phyloP scores from a whole-genome alignment of 1,140 invertebrate species.

The Drosophila orosa region DNA sequence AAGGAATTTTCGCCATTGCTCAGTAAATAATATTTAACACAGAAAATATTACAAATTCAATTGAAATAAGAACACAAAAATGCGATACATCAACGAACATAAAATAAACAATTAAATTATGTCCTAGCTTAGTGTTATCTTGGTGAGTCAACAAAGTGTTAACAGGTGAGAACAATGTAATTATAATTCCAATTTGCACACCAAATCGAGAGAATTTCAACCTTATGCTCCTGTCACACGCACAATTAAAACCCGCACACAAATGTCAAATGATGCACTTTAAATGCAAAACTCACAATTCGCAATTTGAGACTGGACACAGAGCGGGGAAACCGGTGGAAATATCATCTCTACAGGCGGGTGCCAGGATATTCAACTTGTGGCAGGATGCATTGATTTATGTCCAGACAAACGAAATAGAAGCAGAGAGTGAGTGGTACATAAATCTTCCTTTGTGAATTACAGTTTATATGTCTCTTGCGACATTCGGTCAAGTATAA shows the following conservation, averaged over 20 bases:
- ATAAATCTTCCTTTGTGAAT: constrained; percentile 52
- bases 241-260: constrained; percentile 9
- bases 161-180: constrained; percentile 4
- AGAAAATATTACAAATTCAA: background rate
- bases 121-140: background rate
- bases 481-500: constrained; percentile 24
- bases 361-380: constrained; percentile 36
- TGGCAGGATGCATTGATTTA: constrained; percentile 63
- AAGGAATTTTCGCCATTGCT: too few relatives aligned
- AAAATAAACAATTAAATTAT: background rate
- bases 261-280: constrained; percentile 39
- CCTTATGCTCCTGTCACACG: constrained; percentile 27
- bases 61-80: background rate
- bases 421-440: constrained; percentile 1
- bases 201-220: constrained; percentile 4
- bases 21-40: too few relatives aligned
- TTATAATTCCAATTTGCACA: constrained; percentile 23
- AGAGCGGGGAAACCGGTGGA: background rate
- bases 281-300: constrained; percentile 46
- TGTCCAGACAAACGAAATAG: constrained; percentile 20
- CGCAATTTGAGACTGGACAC: constrained; percentile 11
- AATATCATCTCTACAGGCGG: constrained; percentile 2
- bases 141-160: constrained; percentile 1
- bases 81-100: background rate
- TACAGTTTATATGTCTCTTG: constrained; percentile 46